phyloP scores from a whole-genome alignment of 2,888 invertebrate species.

The Drosophila kambysellisi region DNA sequence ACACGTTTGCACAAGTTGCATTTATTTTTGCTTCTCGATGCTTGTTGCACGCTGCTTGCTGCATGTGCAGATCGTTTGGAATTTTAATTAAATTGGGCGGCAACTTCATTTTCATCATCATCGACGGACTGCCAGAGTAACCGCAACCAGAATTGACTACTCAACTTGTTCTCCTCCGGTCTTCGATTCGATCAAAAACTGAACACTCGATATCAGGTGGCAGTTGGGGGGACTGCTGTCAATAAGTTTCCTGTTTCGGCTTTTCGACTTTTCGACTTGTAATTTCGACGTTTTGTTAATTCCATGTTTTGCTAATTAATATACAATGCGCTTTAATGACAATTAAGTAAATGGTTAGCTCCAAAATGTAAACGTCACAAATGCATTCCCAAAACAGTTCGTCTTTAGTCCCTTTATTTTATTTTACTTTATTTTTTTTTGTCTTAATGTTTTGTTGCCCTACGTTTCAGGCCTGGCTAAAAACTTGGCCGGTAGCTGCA shows the following conservation, averaged over 20 bases:
- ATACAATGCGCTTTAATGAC: slow-evolving; percentile 68
- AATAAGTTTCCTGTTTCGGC: slow-evolving; percentile 9
- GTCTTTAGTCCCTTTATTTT: slow-evolving; percentile 10
- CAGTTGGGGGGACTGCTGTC: slow-evolving; percentile 43
- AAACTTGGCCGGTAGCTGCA: slow-evolving; percentile 41
- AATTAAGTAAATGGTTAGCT: slow-evolving; percentile 65
- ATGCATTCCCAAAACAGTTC: slow-evolving; percentile 25
- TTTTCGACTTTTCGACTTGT: slow-evolving; percentile 14
- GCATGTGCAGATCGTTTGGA: slow-evolving; percentile 81
- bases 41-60: slow-evolving; percentile 27
- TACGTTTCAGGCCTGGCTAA: background rate
- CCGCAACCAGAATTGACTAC: slow-evolving; percentile 36
- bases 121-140: slow-evolving; percentile 46
- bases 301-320: slow-evolving; percentile 81
- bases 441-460: slow-evolving; percentile 15
- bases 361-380: slow-evolving; percentile 45
- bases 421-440: background rate
- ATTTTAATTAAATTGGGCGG: slow-evolving; percentile 83
- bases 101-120: slow-evolving; percentile 82
- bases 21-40: slow-evolving; percentile 35
- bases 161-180: background rate
- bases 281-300: slow-evolving; percentile 61
- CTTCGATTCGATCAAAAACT: slow-evolving; percentile 53
- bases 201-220: slow-evolving; percentile 63
- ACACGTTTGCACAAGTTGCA: slow-evolving; percentile 64